Conservation (phyloP, 1,140 invertebrate genomes). For the Lordiphosa clarofinis region DNA sequence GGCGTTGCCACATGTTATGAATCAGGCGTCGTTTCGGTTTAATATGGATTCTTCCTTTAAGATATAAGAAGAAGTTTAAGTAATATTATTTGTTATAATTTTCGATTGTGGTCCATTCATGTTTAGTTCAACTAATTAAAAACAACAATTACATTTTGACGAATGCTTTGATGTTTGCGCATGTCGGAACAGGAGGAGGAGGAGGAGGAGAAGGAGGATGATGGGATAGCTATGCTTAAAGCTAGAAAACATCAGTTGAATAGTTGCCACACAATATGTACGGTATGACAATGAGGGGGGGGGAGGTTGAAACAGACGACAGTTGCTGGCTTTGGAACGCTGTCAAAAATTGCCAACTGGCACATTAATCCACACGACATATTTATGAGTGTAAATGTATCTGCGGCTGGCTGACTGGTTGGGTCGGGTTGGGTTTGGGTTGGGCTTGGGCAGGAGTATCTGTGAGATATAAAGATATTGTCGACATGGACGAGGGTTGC, state of each 20-base stretch:
- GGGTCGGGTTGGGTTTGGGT: constrained; percentile 3
- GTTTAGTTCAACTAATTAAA: no score
- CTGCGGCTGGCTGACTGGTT: constrained; percentile 7
- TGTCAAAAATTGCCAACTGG: constrained; percentile 75
- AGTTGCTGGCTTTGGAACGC: constrained; percentile 48
- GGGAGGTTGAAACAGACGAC: constrained; percentile 16
- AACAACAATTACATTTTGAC: no score
- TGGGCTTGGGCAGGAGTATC: constrained; percentile 40
- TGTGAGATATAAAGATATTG: constrained; percentile 76
- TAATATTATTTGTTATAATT: no score
- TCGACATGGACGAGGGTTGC: constrained; percentile 68
- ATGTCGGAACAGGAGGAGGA: no score
- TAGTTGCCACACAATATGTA: constrained; percentile 1
- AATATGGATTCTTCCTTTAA: no score
- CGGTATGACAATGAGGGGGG: not conserved
- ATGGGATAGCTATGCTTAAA: no score
- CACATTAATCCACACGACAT: constrained; percentile 77
- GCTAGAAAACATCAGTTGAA: not conserved
- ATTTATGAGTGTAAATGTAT: constrained; percentile 70
- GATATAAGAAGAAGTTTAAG: no score
- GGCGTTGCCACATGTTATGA: no score
- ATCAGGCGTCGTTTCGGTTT: no score
- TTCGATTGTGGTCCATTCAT: no score
- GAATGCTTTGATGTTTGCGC: no score
- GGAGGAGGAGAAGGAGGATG: no score